phyloP scores from a whole-genome alignment of 2,113 vertebrate species.

The Lonchura striata region DNA sequence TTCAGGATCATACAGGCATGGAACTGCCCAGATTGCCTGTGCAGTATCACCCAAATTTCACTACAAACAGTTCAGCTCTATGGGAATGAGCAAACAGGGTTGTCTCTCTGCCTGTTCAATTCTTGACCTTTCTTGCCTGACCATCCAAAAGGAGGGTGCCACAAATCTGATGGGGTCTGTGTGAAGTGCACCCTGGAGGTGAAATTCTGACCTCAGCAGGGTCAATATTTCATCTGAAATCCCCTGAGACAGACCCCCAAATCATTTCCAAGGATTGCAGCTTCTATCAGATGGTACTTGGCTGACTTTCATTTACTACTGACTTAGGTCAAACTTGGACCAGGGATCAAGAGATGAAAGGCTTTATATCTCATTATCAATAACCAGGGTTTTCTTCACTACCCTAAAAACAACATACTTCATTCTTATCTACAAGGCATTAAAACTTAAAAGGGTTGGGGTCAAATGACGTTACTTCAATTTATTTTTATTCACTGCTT shows the following conservation, averaged over 20 bases:
- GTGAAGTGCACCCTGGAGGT: not conserved
- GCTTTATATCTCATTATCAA: slow-evolving; percentile 48
- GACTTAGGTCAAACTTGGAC: slow-evolving; percentile 53
- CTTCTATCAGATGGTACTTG: slow-evolving; percentile 43
- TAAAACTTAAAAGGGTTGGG: slow-evolving; percentile 45
- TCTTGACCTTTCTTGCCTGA: not conserved
- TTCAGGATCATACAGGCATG: not conserved
- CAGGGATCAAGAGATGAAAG: slow-evolving; percentile 62
- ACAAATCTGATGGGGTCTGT: not conserved
- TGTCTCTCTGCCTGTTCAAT: not conserved
- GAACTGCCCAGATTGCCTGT: not conserved
- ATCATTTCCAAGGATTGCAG: not conserved
- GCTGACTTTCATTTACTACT: slow-evolving; percentile 54
- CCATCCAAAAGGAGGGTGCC: not conserved
- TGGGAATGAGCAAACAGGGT: not conserved
- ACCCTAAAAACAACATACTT: slow-evolving; percentile 16
- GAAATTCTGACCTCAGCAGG: slow-evolving; percentile 13
- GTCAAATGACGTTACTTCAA: slow-evolving; percentile 42
- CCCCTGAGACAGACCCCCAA: not conserved
- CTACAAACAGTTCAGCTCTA: not conserved
- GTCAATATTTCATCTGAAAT: slow-evolving; percentile 33
- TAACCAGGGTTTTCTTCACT: slow-evolving; percentile 15
- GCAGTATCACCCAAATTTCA: not conserved
- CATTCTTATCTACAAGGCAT: slow-evolving; percentile 47
- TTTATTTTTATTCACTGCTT: slow-evolving; percentile 52